These are phyloP conservation scores for Drosophila pruinosa DNA, from an alignment of 1,140 invertebrate genomes.

Conservation along the genomic window DNA sequence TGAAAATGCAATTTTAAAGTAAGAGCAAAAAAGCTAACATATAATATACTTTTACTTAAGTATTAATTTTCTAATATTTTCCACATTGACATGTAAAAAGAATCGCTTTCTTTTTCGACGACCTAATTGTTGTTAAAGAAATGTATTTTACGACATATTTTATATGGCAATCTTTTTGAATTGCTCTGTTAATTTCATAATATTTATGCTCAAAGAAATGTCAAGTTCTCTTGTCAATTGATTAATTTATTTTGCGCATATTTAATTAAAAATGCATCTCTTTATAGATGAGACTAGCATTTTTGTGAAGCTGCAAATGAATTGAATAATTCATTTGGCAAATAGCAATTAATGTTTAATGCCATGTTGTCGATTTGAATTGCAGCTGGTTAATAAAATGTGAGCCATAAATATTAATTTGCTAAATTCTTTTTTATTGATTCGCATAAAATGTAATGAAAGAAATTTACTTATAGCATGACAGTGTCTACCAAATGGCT, in stretches of 20 bases:
- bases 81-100: too few relatives aligned
- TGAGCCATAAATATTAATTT: constrained; percentile 64
- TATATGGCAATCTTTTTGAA: too few relatives aligned
- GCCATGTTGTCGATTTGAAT: constrained; percentile 13
- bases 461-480: constrained; percentile 65
- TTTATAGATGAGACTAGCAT: neutral
- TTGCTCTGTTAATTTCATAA: too few relatives aligned
- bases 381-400: constrained; percentile 16
- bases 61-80: too few relatives aligned
- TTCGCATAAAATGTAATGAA: constrained; percentile 44
- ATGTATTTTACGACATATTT: too few relatives aligned
- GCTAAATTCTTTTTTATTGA: constrained; percentile 69
- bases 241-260: constrained; percentile 19
- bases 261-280: constrained; percentile 6
- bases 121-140: too few relatives aligned
- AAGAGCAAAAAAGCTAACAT: too few relatives aligned
- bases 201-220: neutral
- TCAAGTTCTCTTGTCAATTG: neutral
- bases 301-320: neutral
- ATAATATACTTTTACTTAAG: too few relatives aligned
- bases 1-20: too few relatives aligned
- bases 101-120: too few relatives aligned
- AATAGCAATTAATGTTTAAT: constrained; percentile 31
- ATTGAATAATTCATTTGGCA: constrained; percentile 35
- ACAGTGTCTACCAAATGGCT: constrained; percentile 29